Percentiles rank a stretch among this genome's conserved stretches.
Evolutionary conservation across 2,113 vertebrate genomes (phyloP).

Genomic region (Lepus americanus): DNA sequence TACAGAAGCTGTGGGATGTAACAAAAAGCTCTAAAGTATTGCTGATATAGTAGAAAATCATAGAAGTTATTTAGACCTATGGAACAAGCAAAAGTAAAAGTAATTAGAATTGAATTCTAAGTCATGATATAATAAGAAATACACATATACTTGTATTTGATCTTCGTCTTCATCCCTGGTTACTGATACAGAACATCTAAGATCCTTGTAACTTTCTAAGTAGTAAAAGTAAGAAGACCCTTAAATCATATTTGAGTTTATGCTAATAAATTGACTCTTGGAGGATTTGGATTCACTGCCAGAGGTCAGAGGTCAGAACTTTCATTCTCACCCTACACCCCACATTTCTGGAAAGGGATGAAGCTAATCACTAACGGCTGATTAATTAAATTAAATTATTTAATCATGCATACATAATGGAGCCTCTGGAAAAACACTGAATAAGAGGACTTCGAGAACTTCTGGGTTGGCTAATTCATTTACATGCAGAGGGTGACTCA

Average conservation of each 20-base stretch:
- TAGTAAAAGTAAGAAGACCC: not conserved
- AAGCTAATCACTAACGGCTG: no score
- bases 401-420: not conserved
- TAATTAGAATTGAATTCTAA: not conserved
- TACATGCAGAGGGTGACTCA: no score
- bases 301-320: not conserved
- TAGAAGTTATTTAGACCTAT: no score
- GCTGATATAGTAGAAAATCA: no score
- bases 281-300: not conserved
- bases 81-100: no score
- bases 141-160: not conserved
- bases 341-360: not conserved
- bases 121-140: not conserved
- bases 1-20: not conserved
- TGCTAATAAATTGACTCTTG: not conserved
- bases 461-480: not conserved
- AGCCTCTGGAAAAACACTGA: not conserved
- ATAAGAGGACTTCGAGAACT: not conserved
- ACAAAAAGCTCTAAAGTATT: no score
- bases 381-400: not conserved
- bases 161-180: not conserved
- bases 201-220: not conserved
- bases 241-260: not conserved
- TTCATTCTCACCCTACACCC: not conserved
- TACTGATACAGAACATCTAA: not conserved